phyloP scores from a whole-genome alignment of 2,888 invertebrate genomes.

The Agonopterix arenella region DNA sequence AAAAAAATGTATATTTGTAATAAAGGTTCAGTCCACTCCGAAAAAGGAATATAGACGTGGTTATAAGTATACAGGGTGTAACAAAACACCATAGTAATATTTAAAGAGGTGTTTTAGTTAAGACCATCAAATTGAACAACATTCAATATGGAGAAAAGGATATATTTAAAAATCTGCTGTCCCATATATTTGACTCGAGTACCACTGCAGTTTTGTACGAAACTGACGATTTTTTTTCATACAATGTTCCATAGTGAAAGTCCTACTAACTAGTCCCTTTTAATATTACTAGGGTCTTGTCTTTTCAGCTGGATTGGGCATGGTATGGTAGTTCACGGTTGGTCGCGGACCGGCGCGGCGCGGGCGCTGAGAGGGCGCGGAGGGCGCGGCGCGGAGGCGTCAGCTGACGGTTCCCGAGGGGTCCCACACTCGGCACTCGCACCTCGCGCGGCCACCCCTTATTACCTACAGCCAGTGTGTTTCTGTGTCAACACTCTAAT shows the following conservation, averaged over 20 bases:
- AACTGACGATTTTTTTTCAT: too few species aligned
- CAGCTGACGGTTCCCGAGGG: constrained; percentile 50
- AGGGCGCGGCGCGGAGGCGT: constrained; percentile 19
- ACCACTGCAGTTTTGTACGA: neutral
- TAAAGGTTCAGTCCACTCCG: too few species aligned
- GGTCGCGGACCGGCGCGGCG: constrained; percentile 7
- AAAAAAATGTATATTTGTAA: too few species aligned
- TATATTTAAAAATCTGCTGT: neutral
- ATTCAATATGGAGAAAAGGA: too few species aligned
- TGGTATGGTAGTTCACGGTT: constrained; percentile 30
- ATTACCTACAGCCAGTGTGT: constrained; percentile 52
- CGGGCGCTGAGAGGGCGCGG: neutral
- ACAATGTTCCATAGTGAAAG: too few species aligned
- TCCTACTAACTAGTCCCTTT: too few species aligned
- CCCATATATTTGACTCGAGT: neutral
- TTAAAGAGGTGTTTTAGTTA: too few species aligned
- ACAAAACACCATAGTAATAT: neutral
- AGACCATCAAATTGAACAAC: too few species aligned
- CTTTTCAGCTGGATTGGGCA: constrained; percentile 41
- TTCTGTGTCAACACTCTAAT: constrained; percentile 49
- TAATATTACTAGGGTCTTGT: constrained; percentile 12
- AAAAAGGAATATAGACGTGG: too few species aligned
- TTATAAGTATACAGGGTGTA: too few species aligned
- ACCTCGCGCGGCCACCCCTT: constrained; percentile 43
- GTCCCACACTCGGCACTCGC: constrained; percentile 32